Evolutionary conservation across 2,113 vertebrate genomes (phyloP), one percentile per base, ranked within the genome.

Genomic region (Rousettus leschenaultii): DNA sequence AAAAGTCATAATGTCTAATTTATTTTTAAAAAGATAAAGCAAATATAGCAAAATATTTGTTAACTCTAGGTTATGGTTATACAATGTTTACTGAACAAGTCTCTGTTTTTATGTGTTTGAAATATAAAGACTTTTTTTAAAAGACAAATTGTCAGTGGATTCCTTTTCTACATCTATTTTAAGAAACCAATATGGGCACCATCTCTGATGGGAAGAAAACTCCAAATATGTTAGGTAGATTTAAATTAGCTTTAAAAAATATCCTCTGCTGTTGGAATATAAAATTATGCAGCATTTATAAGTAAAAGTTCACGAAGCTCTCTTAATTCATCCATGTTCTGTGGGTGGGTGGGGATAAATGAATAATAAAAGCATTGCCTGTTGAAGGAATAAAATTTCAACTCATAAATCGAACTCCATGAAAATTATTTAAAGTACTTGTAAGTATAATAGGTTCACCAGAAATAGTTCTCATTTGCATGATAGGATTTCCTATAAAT

Each of bases 401-500:
- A 95, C 95, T 97, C 94, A 89, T 93, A 97, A 97, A 92, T 87
- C 95, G 87, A 97, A 91, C 63, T 94, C 48, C 43, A 80, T 95
- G 93, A 80, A 96, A 96, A 96, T 96, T 96, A 96, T 97, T 97
- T 91, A 97, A 98, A 97, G 83, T 87, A 92, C 92, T 97, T 97
- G 61, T 96, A 96, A 80, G 68, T 95, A 91, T 95, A 97, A 96
- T 95, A 95, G 70, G 48, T 75, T 96, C 86, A 48, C 86, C 83
- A 97, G 65, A 97, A 97, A 98, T 96, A 95, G 96, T 93, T 93
- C 92, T 98, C 89, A 98, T 97, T 97, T 97, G 95, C 97, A 97
- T 95, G 85, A 86, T n/a, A 89, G 59, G 83, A 71, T 96, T 97
- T 97, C 35, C 63, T 83, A 86, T 97, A 97, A 95, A 82, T 24